Evolutionary conservation across 1,140 invertebrate species (phyloP).

Genomic region (Pristionchus pacificus): DNA sequence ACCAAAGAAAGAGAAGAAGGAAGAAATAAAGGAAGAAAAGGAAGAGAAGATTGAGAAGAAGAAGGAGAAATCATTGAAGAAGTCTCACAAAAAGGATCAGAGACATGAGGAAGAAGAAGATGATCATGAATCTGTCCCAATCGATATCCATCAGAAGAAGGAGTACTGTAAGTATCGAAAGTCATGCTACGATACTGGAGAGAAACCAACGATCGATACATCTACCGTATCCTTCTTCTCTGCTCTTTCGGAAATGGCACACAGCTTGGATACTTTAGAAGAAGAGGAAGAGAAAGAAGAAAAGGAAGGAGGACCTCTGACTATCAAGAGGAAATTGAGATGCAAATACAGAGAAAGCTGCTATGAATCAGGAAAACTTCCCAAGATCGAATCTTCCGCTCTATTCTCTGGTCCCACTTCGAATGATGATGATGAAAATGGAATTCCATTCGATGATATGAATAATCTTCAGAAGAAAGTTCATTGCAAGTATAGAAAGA

Average conservation of each 20-base stretch:
- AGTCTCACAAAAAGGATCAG: not conserved
- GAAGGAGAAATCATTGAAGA: conserved; percentile 6
- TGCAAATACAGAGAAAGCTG: conserved; percentile 43
- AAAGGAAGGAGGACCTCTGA: too few species aligned
- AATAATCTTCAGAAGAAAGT: conserved; percentile 22
- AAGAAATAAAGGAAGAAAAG: not conserved
- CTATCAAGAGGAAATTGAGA: conserved; percentile 9
- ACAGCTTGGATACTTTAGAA: not conserved
- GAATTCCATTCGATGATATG: conserved; percentile 28
- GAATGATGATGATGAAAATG: conserved; percentile 1
- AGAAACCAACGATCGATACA: conserved; percentile 15
- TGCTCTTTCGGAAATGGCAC: conserved; percentile 7
- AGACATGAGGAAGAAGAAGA: conserved; percentile 21
- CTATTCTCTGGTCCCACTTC: not conserved
- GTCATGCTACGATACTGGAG: conserved; percentile 39
- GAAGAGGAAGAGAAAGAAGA: conserved; percentile 23
- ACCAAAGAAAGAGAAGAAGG: not conserved
- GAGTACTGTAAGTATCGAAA: conserved; percentile 42
- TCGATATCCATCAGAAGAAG: conserved; percentile 9
- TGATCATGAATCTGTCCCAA: not conserved
- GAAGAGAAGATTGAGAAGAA: conserved; percentile 12
- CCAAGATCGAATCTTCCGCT: conserved; percentile 18
- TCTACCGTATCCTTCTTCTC: conserved; percentile 7
- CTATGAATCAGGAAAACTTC: conserved; percentile 34
- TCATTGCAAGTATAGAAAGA: conserved; percentile 19